Evolutionary conservation across 2,888 invertebrate genomes (phyloP).

Genomic region (Caenorhabditis plicata): DNA sequence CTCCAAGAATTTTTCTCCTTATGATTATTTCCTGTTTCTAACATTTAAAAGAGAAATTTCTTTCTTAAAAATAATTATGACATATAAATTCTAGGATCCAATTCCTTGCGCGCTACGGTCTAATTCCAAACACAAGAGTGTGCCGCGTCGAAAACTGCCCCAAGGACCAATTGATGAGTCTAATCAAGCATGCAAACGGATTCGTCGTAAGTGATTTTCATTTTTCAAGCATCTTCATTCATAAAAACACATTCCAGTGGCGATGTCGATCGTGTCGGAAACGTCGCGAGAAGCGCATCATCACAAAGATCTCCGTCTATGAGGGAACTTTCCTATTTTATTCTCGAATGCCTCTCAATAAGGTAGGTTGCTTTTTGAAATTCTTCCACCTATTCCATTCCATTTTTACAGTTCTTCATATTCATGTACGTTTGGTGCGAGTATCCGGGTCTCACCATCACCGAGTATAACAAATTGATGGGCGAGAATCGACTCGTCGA

Average conservation of each 20-base stretch:
- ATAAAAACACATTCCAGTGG: conserved; percentile 35
- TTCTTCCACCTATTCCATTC: no score
- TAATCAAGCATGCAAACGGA: conserved; percentile 48
- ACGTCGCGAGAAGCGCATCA: conserved; percentile 38
- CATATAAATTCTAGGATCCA: conserved; percentile 41
- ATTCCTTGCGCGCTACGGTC: conserved; percentile 41
- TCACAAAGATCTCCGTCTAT: conserved; percentile 47
- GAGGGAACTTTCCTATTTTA: conserved; percentile 47
- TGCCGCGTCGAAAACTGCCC: conserved; percentile 40
- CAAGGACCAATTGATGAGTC: conserved; percentile 44
- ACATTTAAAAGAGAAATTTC: no score
- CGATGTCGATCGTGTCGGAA: conserved; percentile 47
- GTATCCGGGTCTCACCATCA: conserved; percentile 38
- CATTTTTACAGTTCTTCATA: conserved; percentile 46
- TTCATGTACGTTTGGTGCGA: conserved; percentile 49
- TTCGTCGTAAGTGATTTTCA: conserved; percentile 30
- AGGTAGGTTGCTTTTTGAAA: no score
- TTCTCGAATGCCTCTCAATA: conserved; percentile 45
- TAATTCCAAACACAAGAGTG: conserved; percentile 42
- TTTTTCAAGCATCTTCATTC: background rate
- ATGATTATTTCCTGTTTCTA: no score
- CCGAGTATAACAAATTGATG: conserved; percentile 39
- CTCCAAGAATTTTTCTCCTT: no score
- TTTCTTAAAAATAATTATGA: no score
- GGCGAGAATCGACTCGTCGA: conserved; percentile 44